Conservation (phyloP, 35 echinoderm and acorn worm genomes). For the Nesometra sesokonis region DNA sequence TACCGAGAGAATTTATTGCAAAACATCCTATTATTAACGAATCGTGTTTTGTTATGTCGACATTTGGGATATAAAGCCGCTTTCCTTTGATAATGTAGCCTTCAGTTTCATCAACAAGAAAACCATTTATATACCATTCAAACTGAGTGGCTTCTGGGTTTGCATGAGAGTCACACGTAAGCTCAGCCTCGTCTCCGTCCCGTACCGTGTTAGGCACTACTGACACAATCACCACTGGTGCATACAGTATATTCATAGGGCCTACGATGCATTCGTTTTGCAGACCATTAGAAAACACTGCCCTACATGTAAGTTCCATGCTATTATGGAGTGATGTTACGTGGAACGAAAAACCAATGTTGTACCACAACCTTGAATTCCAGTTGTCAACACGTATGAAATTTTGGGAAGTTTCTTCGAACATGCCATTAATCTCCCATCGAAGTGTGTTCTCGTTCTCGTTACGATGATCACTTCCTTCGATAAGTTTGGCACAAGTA, state of each 20-base stretch:
- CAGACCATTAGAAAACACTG: background rate
- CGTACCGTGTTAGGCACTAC: background rate
- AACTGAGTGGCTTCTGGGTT: background rate
- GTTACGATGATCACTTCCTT: background rate
- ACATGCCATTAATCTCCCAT: background rate
- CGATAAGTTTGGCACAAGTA: background rate
- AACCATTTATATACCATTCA: background rate
- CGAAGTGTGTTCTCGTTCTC: background rate
- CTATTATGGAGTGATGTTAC: background rate
- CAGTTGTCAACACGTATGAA: background rate
- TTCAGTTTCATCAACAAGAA: background rate
- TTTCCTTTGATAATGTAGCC: background rate
- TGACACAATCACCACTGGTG: background rate
- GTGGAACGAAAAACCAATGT: background rate
- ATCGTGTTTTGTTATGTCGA: background rate
- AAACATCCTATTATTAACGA: background rate
- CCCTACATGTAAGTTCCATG: background rate
- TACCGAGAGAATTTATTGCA: background rate
- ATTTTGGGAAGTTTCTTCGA: background rate
- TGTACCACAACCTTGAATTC: background rate
- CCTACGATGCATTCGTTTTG: background rate
- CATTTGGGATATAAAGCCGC: background rate
- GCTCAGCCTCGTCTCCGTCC: background rate
- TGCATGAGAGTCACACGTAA: background rate
- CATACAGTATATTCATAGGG: background rate